phyloP scores from a whole-genome alignment of 1,140 invertebrate genomes.

The Phocides pigmalion region DNA sequence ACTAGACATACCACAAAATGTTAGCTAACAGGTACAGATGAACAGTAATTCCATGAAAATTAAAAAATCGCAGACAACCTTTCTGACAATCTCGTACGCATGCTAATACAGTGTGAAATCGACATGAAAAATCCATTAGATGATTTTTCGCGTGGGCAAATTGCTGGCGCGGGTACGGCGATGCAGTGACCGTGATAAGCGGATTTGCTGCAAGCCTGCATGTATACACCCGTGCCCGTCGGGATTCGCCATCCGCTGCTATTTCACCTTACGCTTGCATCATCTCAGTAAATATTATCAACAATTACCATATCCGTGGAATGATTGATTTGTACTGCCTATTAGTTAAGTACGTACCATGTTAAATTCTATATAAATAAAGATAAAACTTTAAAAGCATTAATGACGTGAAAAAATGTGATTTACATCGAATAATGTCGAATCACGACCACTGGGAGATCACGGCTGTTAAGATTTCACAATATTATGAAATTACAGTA shows the following conservation, averaged over 20 bases:
- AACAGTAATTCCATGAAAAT: neutral
- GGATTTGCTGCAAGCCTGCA: conserved; percentile 71
- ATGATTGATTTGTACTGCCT: neutral
- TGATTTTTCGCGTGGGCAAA: conserved; percentile 61
- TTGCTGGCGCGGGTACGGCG: conserved; percentile 50
- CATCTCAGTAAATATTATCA: conserved; percentile 26
- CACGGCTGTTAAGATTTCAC: too few species aligned
- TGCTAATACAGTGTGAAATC: conserved; percentile 72
- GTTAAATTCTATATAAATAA: too few species aligned
- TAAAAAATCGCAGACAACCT: conserved; percentile 35
- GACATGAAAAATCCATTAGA: conserved; percentile 82
- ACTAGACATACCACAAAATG: too few species aligned
- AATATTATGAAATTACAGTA: too few species aligned
- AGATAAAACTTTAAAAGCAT: too few species aligned
- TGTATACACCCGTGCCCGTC: conserved; percentile 42
- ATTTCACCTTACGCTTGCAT: conserved; percentile 33
- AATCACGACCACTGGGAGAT: too few species aligned
- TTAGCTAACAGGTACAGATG: neutral
- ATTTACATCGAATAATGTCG: too few species aligned
- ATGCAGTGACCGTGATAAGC: conserved; percentile 77
- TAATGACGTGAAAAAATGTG: too few species aligned
- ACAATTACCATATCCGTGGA: neutral
- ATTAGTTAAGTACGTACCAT: too few species aligned
- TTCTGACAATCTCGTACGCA: conserved; percentile 59
- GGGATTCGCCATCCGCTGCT: neutral